Evolutionary conservation across 2,113 vertebrate genomes (phyloP), one percentile per base, ranked within the genome.

Genomic region (Engystomops pustulosus): DNA sequence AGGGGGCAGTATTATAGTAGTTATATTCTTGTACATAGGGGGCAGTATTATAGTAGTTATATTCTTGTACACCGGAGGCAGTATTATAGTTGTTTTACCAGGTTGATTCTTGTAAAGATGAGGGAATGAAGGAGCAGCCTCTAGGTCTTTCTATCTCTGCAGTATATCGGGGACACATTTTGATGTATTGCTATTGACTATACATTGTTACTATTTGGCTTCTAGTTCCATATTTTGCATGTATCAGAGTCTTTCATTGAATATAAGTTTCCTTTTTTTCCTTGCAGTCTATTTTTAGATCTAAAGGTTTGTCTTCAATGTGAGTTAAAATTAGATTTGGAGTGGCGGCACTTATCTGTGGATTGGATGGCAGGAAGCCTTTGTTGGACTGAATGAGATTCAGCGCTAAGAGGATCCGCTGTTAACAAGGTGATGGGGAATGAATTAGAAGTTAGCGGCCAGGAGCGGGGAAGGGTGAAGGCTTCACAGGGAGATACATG

Each of bases 341-440:
- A 41, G 75, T 38, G 51, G 18, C 51, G 14, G 49, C 11, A 17
- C 75, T 58, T 76, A 53, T 77, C 51, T 77, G 8, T 38, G n/a
- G 51, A 60, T 38, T 2, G 4, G 15, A 58, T 77, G 20, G 25
- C 32, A 8, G 51, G 34, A 58, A 58, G 49, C 20, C 20, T 38
- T 38, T 55, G 51, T 77, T 58, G 32, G 7, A 55, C 5, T 12
- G 74, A 36, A 55, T 55, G 18, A 60, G 75, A 30, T 49, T 47
- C 70, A 34, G 75, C 32, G 12, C 32, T 6, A 27, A 58, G 51
- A 58, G 12, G 75, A 55, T 36, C 15, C 0, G 32, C 49, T 7
- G 74, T 23, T 49, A 76, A 55, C 47, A 53, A 51, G 30, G 72
- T n/a, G 72, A 49, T 32, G n/a, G 20, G 23, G 72, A 76, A 36